Conservation (phyloP, 2,113 vertebrate species). For the Hassar affinis region DNA sequence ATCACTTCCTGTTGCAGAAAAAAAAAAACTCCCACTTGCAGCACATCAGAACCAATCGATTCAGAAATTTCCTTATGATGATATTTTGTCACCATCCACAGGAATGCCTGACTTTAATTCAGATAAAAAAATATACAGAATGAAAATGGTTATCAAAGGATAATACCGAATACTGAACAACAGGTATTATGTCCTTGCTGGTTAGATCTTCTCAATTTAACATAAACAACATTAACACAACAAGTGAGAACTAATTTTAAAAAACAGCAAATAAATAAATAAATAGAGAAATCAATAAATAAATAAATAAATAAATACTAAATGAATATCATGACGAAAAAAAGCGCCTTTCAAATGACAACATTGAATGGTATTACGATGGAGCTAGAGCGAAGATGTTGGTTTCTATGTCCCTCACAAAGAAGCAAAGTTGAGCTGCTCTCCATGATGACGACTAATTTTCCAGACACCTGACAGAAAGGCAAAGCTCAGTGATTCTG, state of each 20-base stretch:
- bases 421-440: slow-evolving; percentile 37
- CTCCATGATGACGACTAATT: slow-evolving; percentile 35
- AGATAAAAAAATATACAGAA: slow-evolving; percentile 43
- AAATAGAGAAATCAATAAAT: not conserved
- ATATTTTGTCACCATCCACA: slow-evolving; percentile 73
- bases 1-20: slow-evolving; percentile 96
- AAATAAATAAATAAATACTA: not conserved
- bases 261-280: not conserved
- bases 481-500: slow-evolving; percentile 26
- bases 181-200: slow-evolving; percentile 12
- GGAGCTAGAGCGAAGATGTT: not conserved
- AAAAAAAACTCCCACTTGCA: slow-evolving; percentile 88
- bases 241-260: not conserved
- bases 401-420: slow-evolving; percentile 2
- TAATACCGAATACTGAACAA: slow-evolving; percentile 1
- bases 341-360: slow-evolving; percentile 1
- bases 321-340: slow-evolving; percentile 16
- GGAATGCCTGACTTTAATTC: slow-evolving; percentile 64
- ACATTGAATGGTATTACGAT: not conserved
- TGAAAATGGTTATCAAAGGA: not conserved
- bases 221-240: not conserved
- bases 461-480: slow-evolving; percentile 18
- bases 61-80: slow-evolving; percentile 81
- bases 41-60: slow-evolving; percentile 92
- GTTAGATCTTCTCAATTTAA: not conserved